Conservation (phyloP, 2,797 vertebrate genomes). For the Neomorphus geoffroyi region DNA sequence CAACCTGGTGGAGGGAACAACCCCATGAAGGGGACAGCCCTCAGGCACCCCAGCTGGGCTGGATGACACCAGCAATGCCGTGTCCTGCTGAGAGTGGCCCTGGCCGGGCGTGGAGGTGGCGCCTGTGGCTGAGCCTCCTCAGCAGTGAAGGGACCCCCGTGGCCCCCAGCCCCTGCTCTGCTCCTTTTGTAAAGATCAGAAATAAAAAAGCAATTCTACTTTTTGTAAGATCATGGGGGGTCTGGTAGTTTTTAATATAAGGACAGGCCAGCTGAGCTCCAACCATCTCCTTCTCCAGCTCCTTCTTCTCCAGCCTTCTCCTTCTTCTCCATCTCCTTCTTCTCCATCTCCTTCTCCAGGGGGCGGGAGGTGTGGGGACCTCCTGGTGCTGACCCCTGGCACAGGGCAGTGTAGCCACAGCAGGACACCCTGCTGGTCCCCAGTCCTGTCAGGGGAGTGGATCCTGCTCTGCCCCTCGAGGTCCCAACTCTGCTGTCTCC, state of each 20-base stretch:
- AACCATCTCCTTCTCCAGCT: neutral
- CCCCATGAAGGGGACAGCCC: neutral
- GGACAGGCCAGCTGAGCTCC: neutral
- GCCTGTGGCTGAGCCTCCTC: neutral
- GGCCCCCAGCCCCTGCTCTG: neutral
- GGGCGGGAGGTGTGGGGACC: too few relatives aligned
- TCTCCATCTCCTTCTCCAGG: rapidly evolving
- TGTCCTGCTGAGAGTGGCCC: neutral
- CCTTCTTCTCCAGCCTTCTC: too few relatives aligned
- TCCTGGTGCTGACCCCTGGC: rapidly evolving
- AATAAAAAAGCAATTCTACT: constrained; percentile 38
- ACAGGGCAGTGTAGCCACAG: too few relatives aligned
- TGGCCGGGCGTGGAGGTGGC: neutral
- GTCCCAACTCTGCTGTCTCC: neutral
- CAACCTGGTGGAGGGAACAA: too few relatives aligned
- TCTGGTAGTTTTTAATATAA: neutral
- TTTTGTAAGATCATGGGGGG: constrained; percentile 39
- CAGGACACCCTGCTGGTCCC: too few relatives aligned
- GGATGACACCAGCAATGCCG: neutral
- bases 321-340: too few relatives aligned
- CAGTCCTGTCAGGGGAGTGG: too few relatives aligned
- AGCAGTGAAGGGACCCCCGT: rapidly evolving
- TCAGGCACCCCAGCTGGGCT: neutral
- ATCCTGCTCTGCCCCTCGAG: neutral
- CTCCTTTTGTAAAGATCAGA: constrained; percentile 15